Base-by-base conservation (phyloP, 2,113 vertebrate species). In the Brienomyrus longianalis region DNA sequence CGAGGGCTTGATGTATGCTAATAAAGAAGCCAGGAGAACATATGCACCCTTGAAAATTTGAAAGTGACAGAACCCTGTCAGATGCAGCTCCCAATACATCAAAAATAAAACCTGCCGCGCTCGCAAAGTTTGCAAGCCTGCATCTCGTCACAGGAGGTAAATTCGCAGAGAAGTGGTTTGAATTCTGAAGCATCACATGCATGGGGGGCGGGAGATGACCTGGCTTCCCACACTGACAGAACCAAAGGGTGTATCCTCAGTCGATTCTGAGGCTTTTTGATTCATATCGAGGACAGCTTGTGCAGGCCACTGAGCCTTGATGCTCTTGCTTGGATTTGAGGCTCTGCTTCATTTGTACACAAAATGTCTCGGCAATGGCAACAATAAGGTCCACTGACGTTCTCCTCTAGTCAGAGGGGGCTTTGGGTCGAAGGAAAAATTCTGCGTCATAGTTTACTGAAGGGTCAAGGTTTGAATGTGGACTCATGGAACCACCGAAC, bases 1-100 rank as follows among this genome's bases (percentile, higher is more conserved):
- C 92, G 92, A 93, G 92, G 90, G 95, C 94, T 94, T 94, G 95
- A 96, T 94, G 95, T 93, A 95, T 95, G 95, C 95, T 96, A 96
- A 96, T 95, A 93, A 95, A 91, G 92, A 90, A 91, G 93, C 93
- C 90, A 91, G 90, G 62, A 90, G 91, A 90, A 93, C 91, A 54
- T 88, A 90, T 91, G 90, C 83, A 91, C 89, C 93, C 92, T 92
- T 92, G 90, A 90, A 93, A 93, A 91, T 90, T 93, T 90, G 90
- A 90, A 92, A 94, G 93, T 93, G 93, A 95, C 94, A 93, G 95
- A 96, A 92, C 91, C 92, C 91, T 93, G 93, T 95, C 93, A 94
- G 91, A 93, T 92, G 94, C 92, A 94, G 93, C 93, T 94, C 93
- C 90, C 90, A 93, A 92, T 91, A 94, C 93, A 95, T 95, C 93